Base-by-base conservation (phyloP, 2,797 vertebrate genomes). In the Periophthalmus magnuspinnatus region DNA sequence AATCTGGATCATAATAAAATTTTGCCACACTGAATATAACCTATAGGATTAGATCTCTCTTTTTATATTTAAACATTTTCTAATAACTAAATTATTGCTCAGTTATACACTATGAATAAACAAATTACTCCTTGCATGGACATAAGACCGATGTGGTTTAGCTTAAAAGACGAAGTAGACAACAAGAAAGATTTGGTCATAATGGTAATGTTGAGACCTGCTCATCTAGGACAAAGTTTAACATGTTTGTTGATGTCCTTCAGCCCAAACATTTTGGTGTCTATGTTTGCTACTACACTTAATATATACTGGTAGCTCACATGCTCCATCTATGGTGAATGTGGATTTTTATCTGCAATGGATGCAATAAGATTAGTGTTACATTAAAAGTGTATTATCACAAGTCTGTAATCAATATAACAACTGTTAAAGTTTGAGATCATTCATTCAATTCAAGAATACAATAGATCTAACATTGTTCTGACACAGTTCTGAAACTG, bases 331-430 rank as follows among this genome's bases (percentile, higher is more conserved):
- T 65, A 3, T 14, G n/a, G 38, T 64, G 56, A 45, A 28, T 67
- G 71, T 65, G 45, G 24, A n/a, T 65, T 22, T n/a, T 22, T 22
- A 56, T 74, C 64, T 14, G 17, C 38, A 33, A 33, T 65, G 58
- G 59, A 73, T 57, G 55, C 55, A 57, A 16, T 57, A 24, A 24
- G 10, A 64, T 63, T 72, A 60, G 60, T 71, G 69, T 73, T 74
- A 80, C 66, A 77, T 57, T 28, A 57, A 52, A 55, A 65, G 38
- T 58, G 36, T 34, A 60, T 22, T 55, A 36, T 73, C 34, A 50
- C 67, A 45, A 21, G 32, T 67, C 76, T 33, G 34, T 55, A 34
- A 55, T n/a, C 6, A 1, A 17, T 36, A 52, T 47, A 68, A 65
- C 62, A 38, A 68, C 81, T 67, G n/a, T 68, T 36, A n/a, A n/a